Evolutionary conservation across 2,113 vertebrate species (phyloP).

Genomic region (Pelecanoides urinatrix): DNA sequence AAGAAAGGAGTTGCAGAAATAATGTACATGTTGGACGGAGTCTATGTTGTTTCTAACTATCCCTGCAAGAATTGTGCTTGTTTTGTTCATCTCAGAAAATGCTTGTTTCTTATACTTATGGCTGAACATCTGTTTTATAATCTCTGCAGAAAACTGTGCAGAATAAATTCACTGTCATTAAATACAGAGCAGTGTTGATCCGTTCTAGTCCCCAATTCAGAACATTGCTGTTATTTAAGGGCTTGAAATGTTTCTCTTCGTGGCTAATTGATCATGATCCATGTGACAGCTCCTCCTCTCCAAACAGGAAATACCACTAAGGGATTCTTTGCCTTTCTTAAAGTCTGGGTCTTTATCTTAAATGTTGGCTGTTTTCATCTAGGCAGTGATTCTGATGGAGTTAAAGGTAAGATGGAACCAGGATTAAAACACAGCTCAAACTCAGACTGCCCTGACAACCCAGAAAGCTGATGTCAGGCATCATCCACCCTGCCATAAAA

Average conservation of each 20-base stretch:
- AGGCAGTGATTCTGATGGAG: not conserved
- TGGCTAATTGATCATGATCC: not conserved
- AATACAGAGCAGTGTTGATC: not conserved
- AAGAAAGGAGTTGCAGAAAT: not conserved
- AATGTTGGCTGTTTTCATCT: not conserved
- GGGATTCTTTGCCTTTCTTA: not conserved
- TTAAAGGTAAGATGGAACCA: not conserved
- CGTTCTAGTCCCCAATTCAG: not conserved
- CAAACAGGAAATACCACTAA: not conserved
- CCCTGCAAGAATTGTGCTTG: not conserved
- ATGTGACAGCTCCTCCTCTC: not conserved
- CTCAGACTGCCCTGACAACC: not conserved
- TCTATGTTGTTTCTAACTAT: not conserved
- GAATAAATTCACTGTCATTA: constrained; percentile 18
- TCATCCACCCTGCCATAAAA: not conserved
- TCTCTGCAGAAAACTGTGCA: constrained; percentile 1
- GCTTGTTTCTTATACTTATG: not conserved
- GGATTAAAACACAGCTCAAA: not conserved
- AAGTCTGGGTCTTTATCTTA: not conserved
- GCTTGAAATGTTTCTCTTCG: constrained; percentile 25
- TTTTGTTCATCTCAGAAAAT: not conserved
- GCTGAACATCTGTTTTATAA: constrained; percentile 11
- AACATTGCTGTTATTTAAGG: not conserved
- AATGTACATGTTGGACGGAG: not conserved
- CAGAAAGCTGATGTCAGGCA: not conserved